Base-by-base conservation (phyloP, 2,888 invertebrate species). In the Plebejus melissa region DNA sequence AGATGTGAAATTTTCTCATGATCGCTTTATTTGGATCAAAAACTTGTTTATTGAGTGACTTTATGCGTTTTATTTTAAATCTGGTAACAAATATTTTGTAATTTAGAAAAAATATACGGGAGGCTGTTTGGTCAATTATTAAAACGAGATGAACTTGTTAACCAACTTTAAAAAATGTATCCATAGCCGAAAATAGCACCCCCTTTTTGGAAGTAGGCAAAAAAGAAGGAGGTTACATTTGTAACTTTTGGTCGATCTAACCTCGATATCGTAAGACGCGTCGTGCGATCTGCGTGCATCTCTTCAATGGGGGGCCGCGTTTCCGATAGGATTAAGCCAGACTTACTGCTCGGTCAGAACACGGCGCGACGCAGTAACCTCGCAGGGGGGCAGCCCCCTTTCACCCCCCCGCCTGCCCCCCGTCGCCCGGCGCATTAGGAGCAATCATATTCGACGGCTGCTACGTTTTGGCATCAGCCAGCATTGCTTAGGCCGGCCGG, bases 261-360 rank as follows among this genome's bases (percentile, higher is more conserved):
- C 11, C 22, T 46, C 9, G 16, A 84, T 85, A 89, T 88, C 87
- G 83, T 82, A 80, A 84, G 88, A 88, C 82, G 79, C 82, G 84
- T 88, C 88, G 46, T 80, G 81, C 82, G 80, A 86, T 84, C 82
- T 80, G 76, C 80, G 81, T 80, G 82, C 81, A 54, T 83, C 83
- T 92, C 92, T 92, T 93, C 88, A 89, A 91, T 89, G 90, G 91
- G 91, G 87, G 90, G 88, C 85, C 90, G 88, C 90, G 91, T 90
- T 92, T 93, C 91, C 91, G 91, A 92, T 93, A 91, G 93, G 92
- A 93, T 93, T 93, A 93, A 89, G 90, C 88, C 87, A 92, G 93
- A 92, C 93, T 93, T 93, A 93, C 93, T 92, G 93, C 90, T 91
- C 91, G 91, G 92, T 91, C 91, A 91, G 84, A 91, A 89, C 90